These are phyloP conservation scores for Cataglyphis cursor DNA, from an alignment of 2,888 invertebrate species.

Conservation along the genomic window DNA sequence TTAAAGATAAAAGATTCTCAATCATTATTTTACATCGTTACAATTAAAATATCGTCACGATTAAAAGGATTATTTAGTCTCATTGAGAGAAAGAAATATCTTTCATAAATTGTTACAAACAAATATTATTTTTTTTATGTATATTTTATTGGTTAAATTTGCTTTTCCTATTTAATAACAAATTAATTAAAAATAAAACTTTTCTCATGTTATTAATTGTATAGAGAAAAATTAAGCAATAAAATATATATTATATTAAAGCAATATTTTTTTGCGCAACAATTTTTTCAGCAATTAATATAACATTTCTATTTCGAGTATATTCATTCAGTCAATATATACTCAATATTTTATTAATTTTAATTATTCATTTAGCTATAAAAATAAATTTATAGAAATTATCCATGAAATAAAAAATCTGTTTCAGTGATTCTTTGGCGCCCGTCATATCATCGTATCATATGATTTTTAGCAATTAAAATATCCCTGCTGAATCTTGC, in stretches of 20 bases:
- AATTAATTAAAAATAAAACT: background rate
- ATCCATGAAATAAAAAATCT: slow-evolving; percentile 11
- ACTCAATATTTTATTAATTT: background rate
- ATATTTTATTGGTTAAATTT: background rate
- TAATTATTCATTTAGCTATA: background rate
- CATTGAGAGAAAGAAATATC: background rate
- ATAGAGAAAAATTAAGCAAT: background rate
- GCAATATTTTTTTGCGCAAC: background rate
- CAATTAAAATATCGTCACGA: background rate
- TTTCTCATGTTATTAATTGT: background rate
- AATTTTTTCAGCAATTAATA: background rate
- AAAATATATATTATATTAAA: background rate
- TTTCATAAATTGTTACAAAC: background rate
- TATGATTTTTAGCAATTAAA: slow-evolving; percentile 36
- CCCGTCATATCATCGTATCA: background rate
- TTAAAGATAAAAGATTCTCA: background rate
- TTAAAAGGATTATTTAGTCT: background rate
- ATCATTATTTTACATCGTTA: background rate
- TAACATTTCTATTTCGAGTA: background rate
- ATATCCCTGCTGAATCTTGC: slow-evolving; percentile 23
- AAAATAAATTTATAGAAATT: slow-evolving; percentile 3
- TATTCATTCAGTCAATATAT: background rate
- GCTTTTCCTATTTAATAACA: background rate
- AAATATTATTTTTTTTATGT: background rate
- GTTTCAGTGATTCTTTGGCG: background rate